These are phyloP conservation scores for Chaitophorus viminalis DNA, from an alignment of 2,888 invertebrate genomes.

Conservation along the genomic window DNA sequence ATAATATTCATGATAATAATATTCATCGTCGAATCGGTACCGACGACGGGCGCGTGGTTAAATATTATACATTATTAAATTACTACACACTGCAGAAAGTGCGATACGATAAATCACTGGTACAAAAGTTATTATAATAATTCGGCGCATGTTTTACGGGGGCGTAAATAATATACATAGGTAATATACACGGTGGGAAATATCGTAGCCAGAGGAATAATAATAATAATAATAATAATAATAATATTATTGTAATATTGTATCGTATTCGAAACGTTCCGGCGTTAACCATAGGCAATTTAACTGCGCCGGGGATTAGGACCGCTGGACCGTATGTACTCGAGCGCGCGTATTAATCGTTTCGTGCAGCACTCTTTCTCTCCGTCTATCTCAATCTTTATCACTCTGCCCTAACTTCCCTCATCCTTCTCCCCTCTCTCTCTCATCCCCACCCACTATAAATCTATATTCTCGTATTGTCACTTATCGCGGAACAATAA, in stretches of 20 bases:
- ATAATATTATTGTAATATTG: neutral
- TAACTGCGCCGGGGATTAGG: conserved; percentile 42
- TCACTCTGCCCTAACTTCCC: too few relatives aligned
- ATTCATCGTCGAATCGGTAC: neutral
- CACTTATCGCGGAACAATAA: neutral
- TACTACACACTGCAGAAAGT: neutral
- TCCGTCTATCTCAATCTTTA: too few relatives aligned
- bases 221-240: conserved; percentile 16
- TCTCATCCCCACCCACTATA: too few relatives aligned
- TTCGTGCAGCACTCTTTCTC: neutral
- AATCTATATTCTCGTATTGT: too few relatives aligned
- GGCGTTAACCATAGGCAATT: conserved; percentile 55
- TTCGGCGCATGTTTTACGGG: neutral
- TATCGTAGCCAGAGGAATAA: neutral
- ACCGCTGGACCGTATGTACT: conserved; percentile 28
- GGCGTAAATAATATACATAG: neutral
- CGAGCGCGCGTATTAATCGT: neutral
- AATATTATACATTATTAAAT: neutral
- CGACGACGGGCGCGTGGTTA: neutral
- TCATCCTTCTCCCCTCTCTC: neutral
- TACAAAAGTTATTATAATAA: neutral
- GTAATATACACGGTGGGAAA: neutral
- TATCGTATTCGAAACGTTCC: conserved; percentile 9
- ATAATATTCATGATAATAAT: neutral
- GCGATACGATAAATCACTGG: neutral